Conservation (phyloP, 2,888 invertebrate species). For the Parapristionchus giblindavisi region DNA sequence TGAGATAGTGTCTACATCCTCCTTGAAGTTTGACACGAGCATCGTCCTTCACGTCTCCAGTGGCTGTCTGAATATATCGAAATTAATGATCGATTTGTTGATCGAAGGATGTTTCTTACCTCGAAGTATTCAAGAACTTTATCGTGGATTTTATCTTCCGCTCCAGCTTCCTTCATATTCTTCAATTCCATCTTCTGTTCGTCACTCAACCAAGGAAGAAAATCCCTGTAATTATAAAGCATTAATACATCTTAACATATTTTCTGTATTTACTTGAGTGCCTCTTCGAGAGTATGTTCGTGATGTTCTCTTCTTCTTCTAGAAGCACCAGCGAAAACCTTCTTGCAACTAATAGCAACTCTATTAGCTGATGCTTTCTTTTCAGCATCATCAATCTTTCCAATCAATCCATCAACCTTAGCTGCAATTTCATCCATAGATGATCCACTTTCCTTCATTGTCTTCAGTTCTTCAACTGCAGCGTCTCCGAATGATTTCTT, state of each 20-base stretch:
- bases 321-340: constrained; percentile 42
- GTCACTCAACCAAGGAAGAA: constrained; percentile 47
- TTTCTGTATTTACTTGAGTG: neutral
- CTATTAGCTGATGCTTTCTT: constrained; percentile 40
- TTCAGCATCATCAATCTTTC: constrained; percentile 37
- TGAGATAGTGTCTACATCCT: constrained; percentile 49
- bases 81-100: neutral
- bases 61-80: neutral
- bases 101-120: neutral
- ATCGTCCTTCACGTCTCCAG: constrained; percentile 39
- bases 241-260: neutral
- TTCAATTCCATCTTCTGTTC: constrained; percentile 53
- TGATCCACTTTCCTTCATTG: constrained; percentile 48
- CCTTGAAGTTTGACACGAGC: constrained; percentile 42
- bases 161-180: constrained; percentile 50
- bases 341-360: constrained; percentile 41
- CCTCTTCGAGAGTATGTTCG: constrained; percentile 25
- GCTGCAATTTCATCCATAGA: constrained; percentile 43
- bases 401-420: constrained; percentile 35
- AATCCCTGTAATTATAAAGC: constrained; percentile 37
- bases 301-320: constrained; percentile 49
- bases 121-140: constrained; percentile 46
- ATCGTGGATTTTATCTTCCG: constrained; percentile 32
- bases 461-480: constrained; percentile 47
- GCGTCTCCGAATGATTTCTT: constrained; percentile 51